Evolutionary conservation across 1,140 invertebrate genomes (phyloP), one percentile per base, ranked within the genome.

Genomic region (Leptopilina clavipes): DNA sequence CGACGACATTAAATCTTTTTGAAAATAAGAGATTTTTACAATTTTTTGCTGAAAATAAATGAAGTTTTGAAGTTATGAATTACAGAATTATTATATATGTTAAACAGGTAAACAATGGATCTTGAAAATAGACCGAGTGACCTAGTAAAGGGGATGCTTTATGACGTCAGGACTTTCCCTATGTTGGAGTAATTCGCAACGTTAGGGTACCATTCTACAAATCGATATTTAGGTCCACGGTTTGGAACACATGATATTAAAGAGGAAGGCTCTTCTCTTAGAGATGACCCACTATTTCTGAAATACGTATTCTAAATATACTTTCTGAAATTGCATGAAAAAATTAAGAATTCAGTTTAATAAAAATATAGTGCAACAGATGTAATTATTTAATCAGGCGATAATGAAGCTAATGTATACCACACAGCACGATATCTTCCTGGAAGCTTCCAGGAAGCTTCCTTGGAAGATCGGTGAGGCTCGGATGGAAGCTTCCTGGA

Each of bases 191-290:
- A 86, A 86, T 87, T 83, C 83, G 73, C 73, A 78, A 82, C 72
- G 80, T 82, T 84, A 77, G 88, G 85, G 86, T 85, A 80, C 74
- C 75, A 75, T 74, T 48, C 72, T 44, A 25, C 72, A 78, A 82
- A 88, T 89, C 88, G 85, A 88, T 88, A 89, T 85, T 86, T 82
- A 74, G 83, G 77, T 82, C 82, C 80, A 81, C 75, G 76, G 81
- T 77, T 76, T 76, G 54, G 44, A 73, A 45, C 45, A 65, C 77
- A 77, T 75, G 79, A 76, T 77, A 81, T 87, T 88, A 85, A 88
- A 88, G 86, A 81, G 82, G 85, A 86, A 79, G 82, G 84, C 22
- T 65, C 59, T 65, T n/a, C 22, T 65, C 59, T 65, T n/a, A 17
- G 5, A n/a, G 59, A 40, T 9, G 25, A 11, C 14, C 7, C 25